phyloP scores from a whole-genome alignment of 1,140 invertebrate genomes.

The Drosophila parvula region DNA sequence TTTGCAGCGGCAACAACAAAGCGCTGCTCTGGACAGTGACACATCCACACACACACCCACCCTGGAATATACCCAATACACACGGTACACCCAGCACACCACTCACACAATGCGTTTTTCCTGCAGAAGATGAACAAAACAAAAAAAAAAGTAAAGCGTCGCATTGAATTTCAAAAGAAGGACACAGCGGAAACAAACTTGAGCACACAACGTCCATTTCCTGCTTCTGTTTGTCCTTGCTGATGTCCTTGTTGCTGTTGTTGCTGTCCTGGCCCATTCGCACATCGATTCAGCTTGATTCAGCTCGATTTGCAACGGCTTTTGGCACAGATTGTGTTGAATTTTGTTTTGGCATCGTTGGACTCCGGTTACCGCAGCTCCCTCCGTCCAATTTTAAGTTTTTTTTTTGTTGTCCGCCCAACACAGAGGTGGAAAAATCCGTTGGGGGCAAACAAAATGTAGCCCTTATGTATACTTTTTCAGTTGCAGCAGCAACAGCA shows the following conservation, averaged over 20 bases:
- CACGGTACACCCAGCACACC: not conserved
- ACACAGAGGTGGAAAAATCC: not conserved
- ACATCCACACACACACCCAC: slow-evolving; percentile 20
- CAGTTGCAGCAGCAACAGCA: not conserved
- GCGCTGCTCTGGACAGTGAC: slow-evolving; percentile 28
- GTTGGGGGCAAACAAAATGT: slow-evolving; percentile 1
- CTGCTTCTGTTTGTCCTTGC: slow-evolving; percentile 76
- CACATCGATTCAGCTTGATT: slow-evolving; percentile 58
- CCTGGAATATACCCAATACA: not conserved
- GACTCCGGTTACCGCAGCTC: slow-evolving; percentile 29
- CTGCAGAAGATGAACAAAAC: slow-evolving; percentile 14
- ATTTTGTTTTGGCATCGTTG: slow-evolving; percentile 53
- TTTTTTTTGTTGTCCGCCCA: not conserved
- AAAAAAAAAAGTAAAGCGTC: slow-evolving; percentile 19
- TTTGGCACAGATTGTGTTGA: slow-evolving; percentile 74
- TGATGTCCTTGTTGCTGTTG: slow-evolving; percentile 30
- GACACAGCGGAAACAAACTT: slow-evolving; percentile 76
- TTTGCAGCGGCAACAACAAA: slow-evolving; percentile 58
- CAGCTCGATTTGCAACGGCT: slow-evolving; percentile 77
- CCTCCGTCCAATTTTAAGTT: not conserved
- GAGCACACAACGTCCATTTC: slow-evolving; percentile 81
- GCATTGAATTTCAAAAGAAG: slow-evolving; percentile 77
- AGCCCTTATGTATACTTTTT: not conserved
- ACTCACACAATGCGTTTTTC: slow-evolving; percentile 39
- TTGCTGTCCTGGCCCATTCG: slow-evolving; percentile 43